A percentile compares a stretch with the other conserved stretches of the same genome.
Conservation (phyloP, 2,797 vertebrate species). For the Anas bahamensis region DNA sequence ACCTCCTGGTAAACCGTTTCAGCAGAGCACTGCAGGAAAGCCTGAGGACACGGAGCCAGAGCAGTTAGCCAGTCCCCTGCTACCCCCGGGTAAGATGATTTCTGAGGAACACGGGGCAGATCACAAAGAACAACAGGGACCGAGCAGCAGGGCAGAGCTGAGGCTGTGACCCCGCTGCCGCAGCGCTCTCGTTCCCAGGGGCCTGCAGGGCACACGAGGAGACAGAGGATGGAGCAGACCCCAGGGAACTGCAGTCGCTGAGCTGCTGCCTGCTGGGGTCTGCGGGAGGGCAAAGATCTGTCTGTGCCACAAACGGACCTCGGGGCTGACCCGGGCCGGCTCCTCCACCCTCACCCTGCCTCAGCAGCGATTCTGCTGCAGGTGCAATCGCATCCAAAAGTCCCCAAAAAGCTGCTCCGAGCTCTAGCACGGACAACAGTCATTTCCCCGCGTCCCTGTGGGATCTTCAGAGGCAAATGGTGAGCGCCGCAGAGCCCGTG, state of each 20-base stretch:
- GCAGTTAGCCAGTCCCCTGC: not conserved
- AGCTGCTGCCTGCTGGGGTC: not conserved
- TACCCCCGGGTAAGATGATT: not conserved
- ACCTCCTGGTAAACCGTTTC: conserved; percentile 96
- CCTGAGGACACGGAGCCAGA: conserved; percentile 75
- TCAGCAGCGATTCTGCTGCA: not conserved
- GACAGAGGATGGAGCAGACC: not conserved
- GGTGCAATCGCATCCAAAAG: rapidly evolving
- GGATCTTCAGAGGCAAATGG: not conserved
- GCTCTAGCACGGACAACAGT: not conserved
- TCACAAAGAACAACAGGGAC: not conserved
- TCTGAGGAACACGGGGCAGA: not conserved
- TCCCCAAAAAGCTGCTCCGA: not conserved
- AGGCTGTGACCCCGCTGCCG: not conserved
- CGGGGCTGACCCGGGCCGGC: not conserved
- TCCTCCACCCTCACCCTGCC: not conserved
- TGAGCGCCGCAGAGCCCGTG: not conserved
- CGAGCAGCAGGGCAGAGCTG: not conserved
- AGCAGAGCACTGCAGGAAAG: conserved; percentile 92
- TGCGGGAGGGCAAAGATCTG: not conserved
- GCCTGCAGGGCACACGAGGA: not conserved
- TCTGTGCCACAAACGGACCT: not conserved
- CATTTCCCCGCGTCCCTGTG: rapidly evolving
- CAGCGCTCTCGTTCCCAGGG: rapidly evolving
- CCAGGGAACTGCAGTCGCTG: not conserved